Evolutionary conservation across 2,113 vertebrate species (phyloP).

Genomic region (Theropithecus gelada): DNA sequence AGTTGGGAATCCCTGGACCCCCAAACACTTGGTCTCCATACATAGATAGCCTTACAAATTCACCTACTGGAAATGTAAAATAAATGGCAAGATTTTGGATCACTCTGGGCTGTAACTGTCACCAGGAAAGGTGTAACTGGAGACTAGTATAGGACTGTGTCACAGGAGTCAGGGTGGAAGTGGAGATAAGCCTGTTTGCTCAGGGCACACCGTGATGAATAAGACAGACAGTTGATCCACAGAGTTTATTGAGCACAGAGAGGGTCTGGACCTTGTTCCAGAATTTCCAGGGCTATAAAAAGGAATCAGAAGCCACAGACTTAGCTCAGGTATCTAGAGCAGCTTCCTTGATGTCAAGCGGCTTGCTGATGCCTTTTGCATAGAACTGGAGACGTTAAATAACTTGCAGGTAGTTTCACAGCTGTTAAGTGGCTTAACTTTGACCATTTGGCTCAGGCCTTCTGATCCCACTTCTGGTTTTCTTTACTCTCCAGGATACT

Average conservation of each 20-base stretch:
- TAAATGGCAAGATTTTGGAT: neutral
- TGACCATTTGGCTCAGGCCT: neutral
- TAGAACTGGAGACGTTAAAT: neutral
- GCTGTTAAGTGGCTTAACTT: neutral
- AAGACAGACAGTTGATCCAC: neutral
- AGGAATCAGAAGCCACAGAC: neutral
- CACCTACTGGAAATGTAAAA: neutral
- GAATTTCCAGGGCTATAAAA: neutral
- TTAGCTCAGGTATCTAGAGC: neutral
- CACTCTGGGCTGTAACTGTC: neutral
- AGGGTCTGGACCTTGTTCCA: neutral
- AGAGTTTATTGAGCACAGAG: neutral
- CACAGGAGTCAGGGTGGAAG: neutral
- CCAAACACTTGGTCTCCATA: neutral
- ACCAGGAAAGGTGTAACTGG: neutral
- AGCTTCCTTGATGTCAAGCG: neutral
- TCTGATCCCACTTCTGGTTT: slow-evolving; percentile 6
- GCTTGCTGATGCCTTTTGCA: neutral
- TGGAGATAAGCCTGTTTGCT: neutral
- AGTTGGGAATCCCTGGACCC: neutral
- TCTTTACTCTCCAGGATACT: neutral
- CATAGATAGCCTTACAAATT: neutral
- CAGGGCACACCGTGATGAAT: neutral
- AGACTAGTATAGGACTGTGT: neutral
- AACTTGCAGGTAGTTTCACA: neutral